Base-by-base conservation (phyloP, 2,888 invertebrate genomes). In the Strigamia maritima region DNA sequence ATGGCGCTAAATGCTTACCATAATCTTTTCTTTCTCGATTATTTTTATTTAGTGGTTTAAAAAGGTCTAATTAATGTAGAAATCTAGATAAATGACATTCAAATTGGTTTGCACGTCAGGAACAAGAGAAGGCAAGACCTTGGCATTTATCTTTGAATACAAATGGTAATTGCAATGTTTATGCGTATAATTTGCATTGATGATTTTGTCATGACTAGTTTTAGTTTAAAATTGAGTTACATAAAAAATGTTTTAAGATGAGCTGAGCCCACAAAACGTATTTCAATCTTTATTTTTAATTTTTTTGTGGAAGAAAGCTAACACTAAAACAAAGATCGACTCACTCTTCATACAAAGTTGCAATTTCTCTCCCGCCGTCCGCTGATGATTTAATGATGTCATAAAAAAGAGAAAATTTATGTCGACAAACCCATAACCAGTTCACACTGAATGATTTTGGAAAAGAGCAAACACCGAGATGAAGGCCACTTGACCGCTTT, bases 281-380 rank as follows among this genome's bases (percentile, higher is more conserved):
- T 7, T 28, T 8, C n/a, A 60, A 60, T 26, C 70, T 70, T 70
- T 26, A 26, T 70, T n/a, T 70, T 70, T 70, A 28, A 26, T 26
- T 26, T 26, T 28, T 24, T 28, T 10, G 70, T n/a, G n/a, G n/a
- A n/a, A 6, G 70, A 28, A 6, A 70, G 28, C 26, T 14, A 70
- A 70, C 14, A 70, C 54, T 16, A 28, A 65, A 65, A 16, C 6
- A 22, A 24, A 28, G 70, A 70, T 70, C 70, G 70, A 70, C 70
- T 26, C 70, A 70, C 70, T 70, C 70, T 70, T 70, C 24, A 70
- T 70, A 70, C 70, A 70, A 70, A 70, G 70, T 70, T 70, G 70
- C 70, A 70, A 70, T 70, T 70, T 70, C 70, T 70, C 70, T 70
- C 70, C 70, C 70, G 70, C 70, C n/a, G 70, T 70, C 70, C 70